Evolutionary conservation across 2,888 invertebrate species (phyloP), one percentile per base, ranked within the genome.

Genomic region (Apamea monoglypha): DNA sequence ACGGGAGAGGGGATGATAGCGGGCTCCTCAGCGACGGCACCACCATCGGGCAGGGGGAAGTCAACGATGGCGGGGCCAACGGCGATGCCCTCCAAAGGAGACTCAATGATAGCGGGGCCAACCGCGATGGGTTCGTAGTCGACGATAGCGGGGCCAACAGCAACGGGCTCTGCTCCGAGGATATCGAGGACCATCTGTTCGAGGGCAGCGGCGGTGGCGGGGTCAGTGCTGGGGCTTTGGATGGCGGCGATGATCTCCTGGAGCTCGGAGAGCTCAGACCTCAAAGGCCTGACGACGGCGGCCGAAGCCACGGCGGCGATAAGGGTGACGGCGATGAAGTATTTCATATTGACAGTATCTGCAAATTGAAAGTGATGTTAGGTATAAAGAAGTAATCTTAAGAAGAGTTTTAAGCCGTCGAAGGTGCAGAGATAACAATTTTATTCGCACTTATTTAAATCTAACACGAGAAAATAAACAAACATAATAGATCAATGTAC

Each of bases 271-370:
- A 76, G 4, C 80, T 90, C 85, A 47, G 81, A 59, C 72, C 53
- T 29, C 76, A 86, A 16, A 63, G 91, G 92, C 59, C 1, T 14
- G 76, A 84, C 69, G 76, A 84, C 67, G 72, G 90, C 90, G 83
- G 93, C 94, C 85, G 93, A 92, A 70, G 94, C 94, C 91, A 94
- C 94, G 85, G 94, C 89, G 87, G 91, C 95, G 90, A 95, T 90
- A 66, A 94, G 89, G 72, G 94, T 93, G 89, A 96, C 88, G 72
- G 93, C 93, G 59, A 94, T 68, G 88, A 96, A 89, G 93, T 90
- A 94, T 93, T 47, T 81, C 85, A 85, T 85, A 59, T 59, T 80
- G 7, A 59, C 82, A 74, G n/a, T 80, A 82, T 59, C 80, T 80
- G 74, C 6, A 82, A 80, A 32, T 6, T n/a, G 16, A 74, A n/a